Base-by-base conservation (phyloP, 2,113 vertebrate species). In the Tonatia bakeri region DNA sequence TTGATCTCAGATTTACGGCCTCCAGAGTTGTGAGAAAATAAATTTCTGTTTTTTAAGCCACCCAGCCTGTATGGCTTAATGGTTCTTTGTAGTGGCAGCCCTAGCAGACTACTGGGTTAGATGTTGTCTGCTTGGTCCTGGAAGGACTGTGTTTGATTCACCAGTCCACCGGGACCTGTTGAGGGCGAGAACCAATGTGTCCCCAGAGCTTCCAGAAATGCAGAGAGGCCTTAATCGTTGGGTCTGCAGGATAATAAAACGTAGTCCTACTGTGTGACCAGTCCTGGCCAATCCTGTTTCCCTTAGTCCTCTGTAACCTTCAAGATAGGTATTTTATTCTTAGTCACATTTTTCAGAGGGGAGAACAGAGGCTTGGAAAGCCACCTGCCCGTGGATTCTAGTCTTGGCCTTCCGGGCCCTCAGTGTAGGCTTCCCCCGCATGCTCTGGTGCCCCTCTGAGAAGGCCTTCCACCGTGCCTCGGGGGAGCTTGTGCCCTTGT, bases 281-380 rank as follows among this genome's bases (percentile, higher is more conserved):
- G 5, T 20, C 10, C 64, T n/a, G 10, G 26, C 8, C 16, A 12
- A 38, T 31, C 24, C 75, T 38, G 15, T 33, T 28, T 72, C 56
- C n/a, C 20, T 38, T 19, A 40, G 31, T 33, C 56, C 17, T 69
- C 1, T 0, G 2, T 3, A 15, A 0, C 24, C 26, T 40, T 64
- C 22, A 43, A n/a, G 15, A 28, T 36, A 38, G 43, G 24, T 14
- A 3, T 77, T 94, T 33, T 16, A 3, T 73, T 92, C 36, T 59
- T 40, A 64, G 54, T 22, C 54, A 52, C 2, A 0, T 36, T 79
- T 83, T 43, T 28, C 61, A 33, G 24, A 59, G 40, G 28, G 52
- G 20, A 6, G 89, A 70, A 64, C 6, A 7, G 31, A 47, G 85
- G 52, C 83, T 91, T 40, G 24, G 70, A 36, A 69, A 82, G 54